Evolutionary conservation across 2,888 invertebrate species (phyloP).

Genomic region (Hedychridium roseum): DNA sequence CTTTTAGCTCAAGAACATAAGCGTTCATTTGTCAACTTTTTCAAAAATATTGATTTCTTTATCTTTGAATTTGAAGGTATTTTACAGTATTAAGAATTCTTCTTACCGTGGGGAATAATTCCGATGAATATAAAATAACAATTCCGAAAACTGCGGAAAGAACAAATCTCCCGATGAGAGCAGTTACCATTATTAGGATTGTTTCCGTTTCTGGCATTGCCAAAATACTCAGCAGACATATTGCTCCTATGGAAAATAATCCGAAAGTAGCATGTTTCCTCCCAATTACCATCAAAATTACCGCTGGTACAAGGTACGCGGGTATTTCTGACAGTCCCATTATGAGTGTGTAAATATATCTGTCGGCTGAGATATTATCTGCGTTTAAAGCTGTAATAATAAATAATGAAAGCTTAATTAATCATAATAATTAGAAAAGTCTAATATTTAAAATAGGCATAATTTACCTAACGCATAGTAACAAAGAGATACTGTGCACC

Average conservation of each 20-base stretch:
- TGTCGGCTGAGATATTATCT: slow-evolving; percentile 66
- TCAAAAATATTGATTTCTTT: not conserved
- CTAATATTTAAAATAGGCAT: not conserved
- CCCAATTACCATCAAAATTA: slow-evolving; percentile 64
- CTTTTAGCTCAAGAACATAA: not conserved
- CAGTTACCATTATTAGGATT: slow-evolving; percentile 54
- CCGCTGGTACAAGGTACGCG: slow-evolving; percentile 66
- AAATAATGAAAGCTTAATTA: not conserved
- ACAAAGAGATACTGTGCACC: slow-evolving; percentile 49
- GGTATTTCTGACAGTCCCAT: slow-evolving; percentile 68
- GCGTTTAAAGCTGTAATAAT: slow-evolving; percentile 65
- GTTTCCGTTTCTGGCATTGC: slow-evolving; percentile 53
- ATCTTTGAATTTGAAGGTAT: not conserved
- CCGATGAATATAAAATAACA: slow-evolving; percentile 69
- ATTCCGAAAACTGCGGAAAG: slow-evolving; percentile 69
- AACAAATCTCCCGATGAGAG: slow-evolving; percentile 66
- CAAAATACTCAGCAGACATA: slow-evolving; percentile 65
- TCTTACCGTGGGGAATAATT: slow-evolving; percentile 69
- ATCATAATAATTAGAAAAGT: not conserved
- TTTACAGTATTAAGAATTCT: not conserved
- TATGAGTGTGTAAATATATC: slow-evolving; percentile 65
- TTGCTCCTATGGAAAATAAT: slow-evolving; percentile 64
- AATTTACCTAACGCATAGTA: slow-evolving; percentile 48
- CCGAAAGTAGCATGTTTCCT: slow-evolving; percentile 63
- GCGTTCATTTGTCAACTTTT: no score